Evolutionary conservation across 2,888 invertebrate species (phyloP), one percentile per base, ranked within the genome.

Genomic region (Drosophila mercatorum): DNA sequence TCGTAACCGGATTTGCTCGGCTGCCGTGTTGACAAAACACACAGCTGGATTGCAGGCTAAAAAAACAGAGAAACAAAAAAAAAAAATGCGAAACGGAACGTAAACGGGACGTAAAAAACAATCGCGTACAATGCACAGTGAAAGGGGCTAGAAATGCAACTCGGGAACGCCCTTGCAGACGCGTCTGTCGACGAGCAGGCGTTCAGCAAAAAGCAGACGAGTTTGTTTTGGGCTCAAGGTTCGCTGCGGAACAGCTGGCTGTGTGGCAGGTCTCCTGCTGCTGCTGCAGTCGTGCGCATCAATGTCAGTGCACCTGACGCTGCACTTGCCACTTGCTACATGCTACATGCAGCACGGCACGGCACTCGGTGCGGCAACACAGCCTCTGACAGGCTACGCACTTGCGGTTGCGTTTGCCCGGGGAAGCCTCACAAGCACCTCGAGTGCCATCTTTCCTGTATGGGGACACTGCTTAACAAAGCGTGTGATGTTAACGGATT

Each of bases 281-380:
- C 38, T 26, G 44, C 38, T 51, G 47, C 49, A 63, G 59, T 41
- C 49, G 71, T 88, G 74, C 67, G 79, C 76, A 28, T 68, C 87
- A 88, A 81, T 84, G 86, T 86, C 83, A 86, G 81, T 86, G 87
- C 74, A 88, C 78, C 87, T 86, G 87, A 63, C 65, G 77, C 69
- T 80, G 64, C 77, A 70, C 63, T 80, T 79, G 77, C 66, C 67
- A 80, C 75, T 60, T 47, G 57, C 43, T 58, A 64, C 75, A 28
- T 28, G 28, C 28, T 28, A 22, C 22, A 22, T 22, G 22, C 22
- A 22, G 22, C 22, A 22, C 53, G 31, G 78, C 78, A 65, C 64
- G 69, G 69, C 73, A 74, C 80, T 82, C 72, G 49, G 63, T 60
- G 71, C 57, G 65, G 38, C 59, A 40, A 28, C 46, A 17, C 82